Conservation (phyloP, 2,888 invertebrate genomes). For the Dryobotodes eremita region DNA sequence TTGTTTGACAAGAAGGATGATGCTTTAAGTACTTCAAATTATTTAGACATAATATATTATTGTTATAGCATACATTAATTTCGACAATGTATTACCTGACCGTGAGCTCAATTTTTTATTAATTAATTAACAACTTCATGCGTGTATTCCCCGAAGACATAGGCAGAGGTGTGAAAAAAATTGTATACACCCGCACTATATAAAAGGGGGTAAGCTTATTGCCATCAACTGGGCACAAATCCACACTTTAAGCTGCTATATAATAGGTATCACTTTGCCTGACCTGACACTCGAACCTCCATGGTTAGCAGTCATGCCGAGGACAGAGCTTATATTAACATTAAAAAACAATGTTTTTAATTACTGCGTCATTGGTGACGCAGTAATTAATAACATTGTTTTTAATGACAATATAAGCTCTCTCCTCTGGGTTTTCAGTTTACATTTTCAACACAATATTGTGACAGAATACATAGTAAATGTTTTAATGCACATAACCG, state of each 20-base stretch:
- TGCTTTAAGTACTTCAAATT: background rate
- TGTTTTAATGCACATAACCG: slow-evolving; percentile 18
- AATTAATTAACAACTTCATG: background rate
- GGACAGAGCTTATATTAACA: no score
- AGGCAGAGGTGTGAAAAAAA: background rate
- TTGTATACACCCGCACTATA: background rate
- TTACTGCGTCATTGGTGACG: no score
- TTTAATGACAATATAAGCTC: background rate
- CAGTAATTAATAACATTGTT: slow-evolving; percentile 9
- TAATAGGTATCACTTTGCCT: background rate
- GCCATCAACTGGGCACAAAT: background rate
- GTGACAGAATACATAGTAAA: slow-evolving; percentile 14
- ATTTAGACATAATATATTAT: background rate
- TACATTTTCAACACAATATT: slow-evolving; percentile 15
- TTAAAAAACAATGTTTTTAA: no score
- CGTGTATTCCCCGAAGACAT: background rate
- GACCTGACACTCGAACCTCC: background rate
- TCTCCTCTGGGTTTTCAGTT: slow-evolving; percentile 12
- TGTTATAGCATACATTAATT: background rate
- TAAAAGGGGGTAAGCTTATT: background rate
- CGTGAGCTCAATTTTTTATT: background rate
- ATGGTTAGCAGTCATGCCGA: background rate
- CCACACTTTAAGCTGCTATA: background rate
- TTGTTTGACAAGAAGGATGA: no score
- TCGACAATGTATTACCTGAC: background rate